Evolutionary conservation across 1,140 invertebrate species (phyloP).

Genomic region (Drosophila rhopaloa): DNA sequence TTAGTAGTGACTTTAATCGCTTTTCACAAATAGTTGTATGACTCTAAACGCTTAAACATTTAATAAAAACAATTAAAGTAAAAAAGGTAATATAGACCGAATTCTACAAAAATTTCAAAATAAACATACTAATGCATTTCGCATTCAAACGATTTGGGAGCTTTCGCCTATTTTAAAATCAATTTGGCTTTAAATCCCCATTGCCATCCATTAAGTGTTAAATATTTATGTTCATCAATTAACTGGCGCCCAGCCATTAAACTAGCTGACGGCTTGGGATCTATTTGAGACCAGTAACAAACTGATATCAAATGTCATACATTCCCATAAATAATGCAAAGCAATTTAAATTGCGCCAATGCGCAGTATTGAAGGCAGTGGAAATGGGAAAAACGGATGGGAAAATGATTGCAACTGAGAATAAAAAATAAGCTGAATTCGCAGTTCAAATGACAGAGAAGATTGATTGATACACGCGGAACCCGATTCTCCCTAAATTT

Average conservation of each 20-base stretch:
- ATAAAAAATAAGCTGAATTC: neutral
- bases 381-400: neutral
- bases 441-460: neutral
- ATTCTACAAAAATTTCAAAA: too few species aligned
- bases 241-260: constrained; percentile 12
- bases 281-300: constrained; percentile 2
- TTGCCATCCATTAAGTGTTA: constrained; percentile 4
- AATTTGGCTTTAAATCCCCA: neutral
- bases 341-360: constrained; percentile 14
- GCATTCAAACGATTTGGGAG: too few species aligned
- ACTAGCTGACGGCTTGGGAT: constrained; percentile 4
- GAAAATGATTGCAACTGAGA: neutral
- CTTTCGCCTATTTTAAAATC: neutral
- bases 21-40: neutral
- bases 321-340: constrained; percentile 24
- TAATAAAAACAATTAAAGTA: too few species aligned
- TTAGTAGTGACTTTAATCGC: neutral
- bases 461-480: neutral
- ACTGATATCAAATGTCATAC: constrained; percentile 14
- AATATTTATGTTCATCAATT: constrained; percentile 13
- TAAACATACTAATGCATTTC: too few species aligned
- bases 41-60: too few species aligned
- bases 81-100: too few species aligned
- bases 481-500: too few species aligned
- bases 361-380: constrained; percentile 8